Evolutionary conservation across 2,113 vertebrate genomes (phyloP), one percentile per base, ranked within the genome.

Genomic region (Mellivora capensis): DNA sequence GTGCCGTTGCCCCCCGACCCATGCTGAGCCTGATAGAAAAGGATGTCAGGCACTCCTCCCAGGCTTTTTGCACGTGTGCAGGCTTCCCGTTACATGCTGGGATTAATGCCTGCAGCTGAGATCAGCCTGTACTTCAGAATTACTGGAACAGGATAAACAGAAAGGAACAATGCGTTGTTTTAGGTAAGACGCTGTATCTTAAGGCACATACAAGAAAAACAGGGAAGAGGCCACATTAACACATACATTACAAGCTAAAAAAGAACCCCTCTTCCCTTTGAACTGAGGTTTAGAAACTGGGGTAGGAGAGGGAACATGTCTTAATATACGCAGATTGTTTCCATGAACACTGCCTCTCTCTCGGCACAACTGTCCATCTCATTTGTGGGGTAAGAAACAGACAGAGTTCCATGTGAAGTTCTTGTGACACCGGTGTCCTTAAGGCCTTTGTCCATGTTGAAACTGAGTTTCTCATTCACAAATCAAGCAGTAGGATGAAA

Each of bases 121-220:
- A 47, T 84, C 34, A 52, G 84, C 42, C 84, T 74, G 42, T 8
- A 31, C 23, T 61, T 83, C 29, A 64, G 25, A 79, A 7, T 0
- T 29, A 37, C 18, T 0, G 1, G 1, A 10, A 27, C 0, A 0
- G 47, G 27, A 42, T 42, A 87, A 57, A 37, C 1, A 3, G 34
- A 57, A 86, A 83, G 18, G 23, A 95, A 42, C 6, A n/a, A 62
- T 0, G 2, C 47, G 23, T 34, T 82, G 62, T 25, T 72, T 85
- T 49, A 82, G 31, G n/a, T 67, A 87, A 87, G 52, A 80, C 39
- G 25, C 20, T 44, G n/a, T 42, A 7, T 69, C 23, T 79, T 76
- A 69, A 93, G 61, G 21, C 42, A 81, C 0, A 0, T 37, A 31
- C 17, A 90, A 67, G n/a, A 31, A 61, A 91, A 61, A 59, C 12